phyloP scores from a whole-genome alignment of 2,113 vertebrate genomes.

The Orthonyx spaldingii region DNA sequence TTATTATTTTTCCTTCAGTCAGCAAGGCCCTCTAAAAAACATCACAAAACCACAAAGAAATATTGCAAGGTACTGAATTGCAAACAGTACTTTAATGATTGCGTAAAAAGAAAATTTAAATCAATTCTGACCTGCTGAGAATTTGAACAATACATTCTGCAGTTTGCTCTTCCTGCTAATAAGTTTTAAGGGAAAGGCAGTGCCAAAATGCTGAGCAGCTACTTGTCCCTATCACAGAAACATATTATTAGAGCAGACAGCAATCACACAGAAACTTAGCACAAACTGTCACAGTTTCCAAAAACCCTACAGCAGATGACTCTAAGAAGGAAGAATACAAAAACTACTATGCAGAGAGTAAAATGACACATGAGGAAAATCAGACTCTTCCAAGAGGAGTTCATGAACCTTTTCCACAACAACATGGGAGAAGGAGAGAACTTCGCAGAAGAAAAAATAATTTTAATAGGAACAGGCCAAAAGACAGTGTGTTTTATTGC shows the following conservation, averaged over 20 bases:
- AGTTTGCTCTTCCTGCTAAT: background rate
- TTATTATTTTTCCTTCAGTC: background rate
- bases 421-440: background rate
- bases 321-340: background rate
- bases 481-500: background rate
- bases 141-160: background rate
- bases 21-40: background rate
- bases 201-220: background rate
- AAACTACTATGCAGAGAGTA: background rate
- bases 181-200: background rate
- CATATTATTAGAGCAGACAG: background rate
- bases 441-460: background rate
- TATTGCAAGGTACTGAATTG: background rate
- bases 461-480: background rate
- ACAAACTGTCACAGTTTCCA: background rate
- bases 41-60: background rate
- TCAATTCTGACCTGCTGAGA: background rate
- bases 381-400: background rate
- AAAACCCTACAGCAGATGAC: background rate
- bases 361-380: background rate
- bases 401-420: background rate
- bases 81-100: background rate
- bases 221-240: background rate
- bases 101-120: background rate
- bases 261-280: background rate